phyloP scores from a whole-genome alignment of 2,113 vertebrate species.

The Syngnathus typhle region DNA sequence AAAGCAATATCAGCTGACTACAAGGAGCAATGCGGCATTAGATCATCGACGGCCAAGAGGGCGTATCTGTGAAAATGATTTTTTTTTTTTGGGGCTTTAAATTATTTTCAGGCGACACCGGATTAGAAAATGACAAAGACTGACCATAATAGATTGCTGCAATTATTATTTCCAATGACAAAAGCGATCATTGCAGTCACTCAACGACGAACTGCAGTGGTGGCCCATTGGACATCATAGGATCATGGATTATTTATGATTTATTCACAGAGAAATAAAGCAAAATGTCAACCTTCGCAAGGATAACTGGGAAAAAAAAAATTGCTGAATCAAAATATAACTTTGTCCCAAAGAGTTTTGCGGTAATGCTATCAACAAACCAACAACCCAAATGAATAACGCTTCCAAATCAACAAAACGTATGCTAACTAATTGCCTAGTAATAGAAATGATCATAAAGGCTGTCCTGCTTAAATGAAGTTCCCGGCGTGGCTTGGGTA shows the following conservation, averaged over 20 bases:
- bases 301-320: background rate
- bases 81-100: too few relatives aligned
- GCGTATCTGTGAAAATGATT: too few relatives aligned
- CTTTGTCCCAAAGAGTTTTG: too few relatives aligned
- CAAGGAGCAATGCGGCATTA: constrained; percentile 29
- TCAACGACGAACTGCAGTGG: background rate
- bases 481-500: background rate
- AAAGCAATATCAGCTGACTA: constrained; percentile 47
- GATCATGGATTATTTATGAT: background rate
- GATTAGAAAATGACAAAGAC: background rate
- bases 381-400: background rate
- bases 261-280: background rate
- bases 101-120: too few relatives aligned
- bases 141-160: background rate
- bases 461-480: background rate
- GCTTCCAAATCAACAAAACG: background rate
- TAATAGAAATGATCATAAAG: background rate
- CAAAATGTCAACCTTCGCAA: background rate
- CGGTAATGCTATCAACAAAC: background rate
- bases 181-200: background rate
- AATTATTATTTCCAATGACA: background rate
- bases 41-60: background rate
- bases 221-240: background rate
- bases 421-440: background rate
- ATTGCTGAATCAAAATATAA: background rate